phyloP scores from a whole-genome alignment of 2,113 vertebrate species.

The Daboia siamensis region DNA sequence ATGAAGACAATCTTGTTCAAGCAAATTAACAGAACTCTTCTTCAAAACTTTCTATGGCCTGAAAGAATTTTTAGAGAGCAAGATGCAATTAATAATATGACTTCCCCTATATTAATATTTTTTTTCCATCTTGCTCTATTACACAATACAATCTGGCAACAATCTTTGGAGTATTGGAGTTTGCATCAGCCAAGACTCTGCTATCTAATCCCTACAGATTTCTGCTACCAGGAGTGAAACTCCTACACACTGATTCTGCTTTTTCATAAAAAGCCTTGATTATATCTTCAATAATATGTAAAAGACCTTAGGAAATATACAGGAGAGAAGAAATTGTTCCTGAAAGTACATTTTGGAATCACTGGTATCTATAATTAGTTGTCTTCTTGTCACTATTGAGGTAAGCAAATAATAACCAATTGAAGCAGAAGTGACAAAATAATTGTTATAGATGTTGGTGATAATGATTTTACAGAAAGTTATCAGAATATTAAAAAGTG shows the following conservation, averaged over 20 bases:
- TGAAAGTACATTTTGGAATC: background rate
- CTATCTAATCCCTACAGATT: background rate
- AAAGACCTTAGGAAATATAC: background rate
- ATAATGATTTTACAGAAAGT: constrained; percentile 13
- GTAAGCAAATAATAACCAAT: background rate
- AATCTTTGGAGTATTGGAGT: background rate
- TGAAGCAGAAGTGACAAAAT: background rate
- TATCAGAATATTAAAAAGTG: background rate
- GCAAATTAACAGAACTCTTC: background rate
- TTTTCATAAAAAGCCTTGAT: background rate
- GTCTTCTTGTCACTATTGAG: background rate
- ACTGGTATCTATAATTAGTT: background rate
- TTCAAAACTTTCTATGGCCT: background rate
- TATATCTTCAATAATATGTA: background rate
- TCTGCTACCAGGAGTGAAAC: background rate
- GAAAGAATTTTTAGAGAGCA: background rate
- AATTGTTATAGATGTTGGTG: background rate
- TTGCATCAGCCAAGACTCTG: background rate
- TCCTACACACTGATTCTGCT: background rate
- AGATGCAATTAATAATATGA: background rate
- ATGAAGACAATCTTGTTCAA: background rate
- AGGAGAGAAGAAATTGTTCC: background rate
- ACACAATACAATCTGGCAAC: background rate
- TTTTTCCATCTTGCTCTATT: background rate
- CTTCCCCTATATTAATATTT: background rate